Conservation (phyloP, 1,140 invertebrate genomes). For the Hermetia illucens region DNA sequence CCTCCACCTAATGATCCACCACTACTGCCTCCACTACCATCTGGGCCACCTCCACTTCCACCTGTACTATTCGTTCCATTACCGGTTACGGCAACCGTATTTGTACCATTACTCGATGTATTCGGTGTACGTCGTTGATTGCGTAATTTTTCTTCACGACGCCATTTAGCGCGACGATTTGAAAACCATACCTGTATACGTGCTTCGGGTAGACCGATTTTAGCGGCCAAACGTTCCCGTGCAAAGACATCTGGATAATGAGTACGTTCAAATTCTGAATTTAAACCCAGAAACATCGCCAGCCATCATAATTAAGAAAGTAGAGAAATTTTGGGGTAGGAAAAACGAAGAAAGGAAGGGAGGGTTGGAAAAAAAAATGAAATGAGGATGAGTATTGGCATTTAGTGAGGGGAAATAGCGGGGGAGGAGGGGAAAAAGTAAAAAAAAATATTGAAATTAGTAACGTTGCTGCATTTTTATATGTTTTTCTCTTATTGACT, state of each 20-base stretch:
- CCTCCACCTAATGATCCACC: background rate
- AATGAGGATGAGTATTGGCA: no score
- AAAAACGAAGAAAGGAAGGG: no score
- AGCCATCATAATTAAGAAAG: no score
- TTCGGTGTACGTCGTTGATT: conserved; percentile 51
- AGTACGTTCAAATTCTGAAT: conserved; percentile 77
- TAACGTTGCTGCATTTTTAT: no score
- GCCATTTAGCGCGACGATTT: conserved; percentile 95
- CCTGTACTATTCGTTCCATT: conserved; percentile 19
- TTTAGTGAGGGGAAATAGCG: no score
- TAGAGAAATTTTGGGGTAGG: no score
- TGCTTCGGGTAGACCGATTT: conserved; percentile 94
- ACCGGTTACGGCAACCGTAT: conserved; percentile 9
- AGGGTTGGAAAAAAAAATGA: no score
- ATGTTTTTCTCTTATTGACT: no score
- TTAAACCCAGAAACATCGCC: no score
- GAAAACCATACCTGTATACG: conserved; percentile 99
- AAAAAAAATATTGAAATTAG: no score
- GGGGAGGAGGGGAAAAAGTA: no score
- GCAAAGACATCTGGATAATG: conserved; percentile 79
- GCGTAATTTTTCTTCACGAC: conserved; percentile 90
- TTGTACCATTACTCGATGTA: conserved; percentile 10
- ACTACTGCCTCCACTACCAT: background rate
- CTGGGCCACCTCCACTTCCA: conserved; percentile 11
- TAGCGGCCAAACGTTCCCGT: conserved; percentile 84